phyloP scores from a whole-genome alignment of 2,888 invertebrate species.

The Leptopilina drosophilae region DNA sequence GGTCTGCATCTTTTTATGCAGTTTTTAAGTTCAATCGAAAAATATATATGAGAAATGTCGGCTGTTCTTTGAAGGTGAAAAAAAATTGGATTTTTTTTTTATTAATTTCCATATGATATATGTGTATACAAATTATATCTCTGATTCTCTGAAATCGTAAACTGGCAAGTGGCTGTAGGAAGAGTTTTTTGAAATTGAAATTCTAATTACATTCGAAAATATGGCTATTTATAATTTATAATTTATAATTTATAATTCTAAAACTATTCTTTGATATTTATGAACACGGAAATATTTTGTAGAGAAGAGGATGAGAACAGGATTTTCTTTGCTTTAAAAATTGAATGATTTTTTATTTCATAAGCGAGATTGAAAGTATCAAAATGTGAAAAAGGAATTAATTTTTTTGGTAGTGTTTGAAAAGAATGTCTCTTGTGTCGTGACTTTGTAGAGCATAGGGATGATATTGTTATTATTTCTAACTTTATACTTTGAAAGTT shows the following conservation, averaged over 20 bases:
- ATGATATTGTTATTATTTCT: not conserved
- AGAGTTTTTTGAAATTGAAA: constrained; percentile 27
- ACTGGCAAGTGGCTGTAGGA: constrained; percentile 1
- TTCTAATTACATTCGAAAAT: constrained; percentile 17
- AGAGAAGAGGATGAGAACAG: not conserved
- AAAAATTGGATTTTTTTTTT: not conserved
- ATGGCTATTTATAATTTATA: constrained; percentile 6
- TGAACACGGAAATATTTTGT: not conserved
- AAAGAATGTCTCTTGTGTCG: not conserved
- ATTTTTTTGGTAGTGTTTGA: too few relatives aligned
- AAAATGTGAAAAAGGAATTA: too few relatives aligned
- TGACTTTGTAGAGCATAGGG: not conserved
- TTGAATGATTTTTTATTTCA: too few relatives aligned
- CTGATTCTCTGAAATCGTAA: constrained; percentile 22
- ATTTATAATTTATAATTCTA: constrained; percentile 1
- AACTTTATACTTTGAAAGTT: not conserved
- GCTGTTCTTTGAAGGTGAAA: constrained; percentile 33
- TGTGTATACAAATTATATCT: not conserved
- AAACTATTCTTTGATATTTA: not conserved
- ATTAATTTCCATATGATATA: constrained; percentile 12
- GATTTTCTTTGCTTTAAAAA: not conserved
- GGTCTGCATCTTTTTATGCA: constrained; percentile 39
- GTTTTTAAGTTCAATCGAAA: constrained; percentile 36
- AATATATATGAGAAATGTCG: constrained; percentile 38
- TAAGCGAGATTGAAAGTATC: too few relatives aligned